Percentiles rank a stretch among this genome's conserved stretches.
These are phyloP conservation scores for Ceratoteleas bidentatus DNA, from an alignment of 1,140 invertebrate genomes.

Conservation along the genomic window DNA sequence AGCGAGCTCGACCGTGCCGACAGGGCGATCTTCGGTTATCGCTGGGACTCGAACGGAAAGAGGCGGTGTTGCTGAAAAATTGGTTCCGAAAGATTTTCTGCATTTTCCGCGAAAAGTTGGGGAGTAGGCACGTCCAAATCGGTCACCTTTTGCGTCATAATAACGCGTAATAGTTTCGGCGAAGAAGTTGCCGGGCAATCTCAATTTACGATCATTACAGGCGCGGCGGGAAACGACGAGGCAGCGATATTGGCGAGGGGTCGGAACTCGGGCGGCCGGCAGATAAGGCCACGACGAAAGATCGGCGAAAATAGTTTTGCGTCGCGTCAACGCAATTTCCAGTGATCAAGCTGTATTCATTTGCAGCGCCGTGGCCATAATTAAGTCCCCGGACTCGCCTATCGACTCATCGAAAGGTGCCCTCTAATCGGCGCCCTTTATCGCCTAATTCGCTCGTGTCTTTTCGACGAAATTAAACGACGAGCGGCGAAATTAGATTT, in stretches of 20 bases:
- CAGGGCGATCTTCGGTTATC: too few species aligned
- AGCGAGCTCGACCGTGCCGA: background rate
- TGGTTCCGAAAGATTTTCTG: background rate
- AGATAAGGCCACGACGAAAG: conserved; percentile 44
- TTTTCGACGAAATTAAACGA: conserved; percentile 5
- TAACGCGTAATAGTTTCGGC: conserved; percentile 52
- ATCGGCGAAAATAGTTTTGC: conserved; percentile 73
- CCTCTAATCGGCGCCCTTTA: conserved; percentile 32
- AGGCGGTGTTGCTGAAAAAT: too few species aligned
- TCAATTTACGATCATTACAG: conserved; percentile 67
- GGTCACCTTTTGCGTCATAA: conserved; percentile 20
- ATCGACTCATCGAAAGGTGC: conserved; percentile 49
- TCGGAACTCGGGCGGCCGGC: conserved; percentile 38
- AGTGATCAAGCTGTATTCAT: conserved; percentile 77
- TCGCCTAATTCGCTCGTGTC: conserved; percentile 24
- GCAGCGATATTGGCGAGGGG: conserved; percentile 50
- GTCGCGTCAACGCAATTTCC: conserved; percentile 71
- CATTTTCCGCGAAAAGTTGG: conserved; percentile 49
- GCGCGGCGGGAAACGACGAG: conserved; percentile 42
- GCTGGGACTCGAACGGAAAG: too few species aligned
- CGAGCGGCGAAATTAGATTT: too few species aligned
- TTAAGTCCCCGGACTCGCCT: conserved; percentile 65
- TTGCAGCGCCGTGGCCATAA: conserved; percentile 68
- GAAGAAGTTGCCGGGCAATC: conserved; percentile 53
- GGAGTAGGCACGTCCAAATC: background rate